Base-by-base conservation (phyloP, 2,888 invertebrate genomes). In the Clitarchus hookeri region DNA sequence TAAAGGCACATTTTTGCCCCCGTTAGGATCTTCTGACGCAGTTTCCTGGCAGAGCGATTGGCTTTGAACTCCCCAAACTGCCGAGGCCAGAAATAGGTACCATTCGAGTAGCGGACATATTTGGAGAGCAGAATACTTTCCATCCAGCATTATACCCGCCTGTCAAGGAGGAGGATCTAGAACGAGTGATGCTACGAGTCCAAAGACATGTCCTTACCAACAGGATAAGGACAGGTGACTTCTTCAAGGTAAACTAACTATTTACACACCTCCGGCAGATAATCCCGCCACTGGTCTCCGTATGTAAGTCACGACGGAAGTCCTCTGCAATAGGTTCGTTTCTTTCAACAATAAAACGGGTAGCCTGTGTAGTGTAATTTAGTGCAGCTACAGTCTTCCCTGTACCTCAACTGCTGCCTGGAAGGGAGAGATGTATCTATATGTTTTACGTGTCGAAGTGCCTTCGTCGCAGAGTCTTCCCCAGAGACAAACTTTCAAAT, bases 11-110 rank as follows among this genome's bases (percentile, higher is more conserved):
- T 48, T 16, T 48, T 48, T 36, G 36, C 65, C 78, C 27, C 83
- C 88, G 88, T 77, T 87, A 94, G 94, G 92, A 94, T 88, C 90
- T 94, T 23, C 90, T 93, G 86, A 91, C 92, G 84, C 91, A 93
- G 88, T 94, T 94, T 91, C 96, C 95, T 0, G 94, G 94, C 11
- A 93, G 94, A 4, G 91, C 95, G 85, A 93, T 96, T 78, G 94
- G 95, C 89, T 94, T 95, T 11, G 94, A 95, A 87, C 91, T 95
- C 36, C 95, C 96, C 0, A 95, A 95, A 91, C 90, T 95, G 85
- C 93, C 94, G 0, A 92, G 95, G 80, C 95, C 95, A 0, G 95
- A 95, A 91, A 92, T 95, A 82, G 94, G 93, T 6, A 93, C 92
- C 87, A 92, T 94, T 11, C 89, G 91, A 89, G 90, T 93, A 87